These are phyloP conservation scores for Steinernema khuongi DNA, from an alignment of 1,140 invertebrate species.

Conservation along the genomic window DNA sequence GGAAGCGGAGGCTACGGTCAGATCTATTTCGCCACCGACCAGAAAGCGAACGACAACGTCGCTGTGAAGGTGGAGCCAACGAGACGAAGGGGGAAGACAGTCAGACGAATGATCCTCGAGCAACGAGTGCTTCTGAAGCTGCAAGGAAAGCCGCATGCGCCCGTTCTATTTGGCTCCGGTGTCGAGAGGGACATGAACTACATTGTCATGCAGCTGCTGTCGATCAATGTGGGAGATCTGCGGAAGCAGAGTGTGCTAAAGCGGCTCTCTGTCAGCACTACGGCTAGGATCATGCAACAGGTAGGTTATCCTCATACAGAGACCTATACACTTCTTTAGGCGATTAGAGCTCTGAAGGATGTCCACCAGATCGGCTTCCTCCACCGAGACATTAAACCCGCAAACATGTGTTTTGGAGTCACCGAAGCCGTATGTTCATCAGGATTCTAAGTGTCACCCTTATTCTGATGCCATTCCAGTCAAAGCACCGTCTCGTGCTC, in stretches of 20 bases:
- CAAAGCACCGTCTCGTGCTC: conserved; percentile 63
- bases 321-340: conserved; percentile 27
- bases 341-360: conserved; percentile 77
- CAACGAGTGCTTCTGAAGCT: conserved; percentile 87
- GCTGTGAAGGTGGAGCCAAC: conserved; percentile 96
- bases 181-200: neutral
- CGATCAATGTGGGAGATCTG: neutral
- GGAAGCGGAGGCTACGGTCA: conserved; percentile 98
- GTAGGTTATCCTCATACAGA: neutral
- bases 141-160: conserved; percentile 65
- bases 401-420: conserved; percentile 47
- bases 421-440: conserved; percentile 21
- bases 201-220: neutral
- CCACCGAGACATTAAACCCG: conserved; percentile 93
- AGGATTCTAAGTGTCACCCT: neutral
- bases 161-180: neutral
- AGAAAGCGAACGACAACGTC: conserved; percentile 71
- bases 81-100: conserved; percentile 84
- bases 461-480: conserved; percentile 26
- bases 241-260: neutral
- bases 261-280: neutral
- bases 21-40: conserved; percentile 93
- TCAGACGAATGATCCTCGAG: conserved; percentile 87
- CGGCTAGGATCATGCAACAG: neutral
- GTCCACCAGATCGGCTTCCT: conserved; percentile 97